Evolutionary conservation across 2,888 invertebrate species (phyloP).

Genomic region (Campopleginae sp.): DNA sequence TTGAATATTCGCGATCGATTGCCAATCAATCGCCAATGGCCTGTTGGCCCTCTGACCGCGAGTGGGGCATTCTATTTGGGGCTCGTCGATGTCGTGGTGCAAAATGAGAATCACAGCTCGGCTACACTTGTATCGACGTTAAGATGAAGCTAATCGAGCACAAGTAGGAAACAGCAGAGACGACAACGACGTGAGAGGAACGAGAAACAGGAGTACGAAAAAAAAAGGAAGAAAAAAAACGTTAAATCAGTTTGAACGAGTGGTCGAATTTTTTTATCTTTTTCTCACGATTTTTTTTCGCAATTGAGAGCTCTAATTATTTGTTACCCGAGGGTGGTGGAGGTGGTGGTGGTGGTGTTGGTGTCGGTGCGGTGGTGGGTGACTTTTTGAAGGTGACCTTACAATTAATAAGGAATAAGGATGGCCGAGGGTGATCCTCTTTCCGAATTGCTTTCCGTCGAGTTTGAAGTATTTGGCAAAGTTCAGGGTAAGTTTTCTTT

Average conservation of each 20-base stretch:
- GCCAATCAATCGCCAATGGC: conserved; percentile 79
- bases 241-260: neutral
- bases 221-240: conserved; percentile 13
- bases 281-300: conserved; percentile 23
- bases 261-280: conserved; percentile 20
- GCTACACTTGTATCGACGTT: conserved; percentile 75
- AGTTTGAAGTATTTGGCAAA: conserved; percentile 95
- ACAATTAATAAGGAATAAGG: conserved; percentile 63
- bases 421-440: conserved; percentile 79
- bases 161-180: conserved; percentile 59
- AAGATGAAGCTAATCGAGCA: conserved; percentile 74
- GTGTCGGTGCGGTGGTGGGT: conserved; percentile 42
- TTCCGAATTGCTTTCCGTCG: conserved; percentile 89
- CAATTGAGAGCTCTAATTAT: conserved; percentile 5
- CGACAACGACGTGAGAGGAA: conserved; percentile 51
- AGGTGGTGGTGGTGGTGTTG: conserved; percentile 32
- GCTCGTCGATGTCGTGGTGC: conserved; percentile 76
- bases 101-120: conserved; percentile 79
- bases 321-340: conserved; percentile 44
- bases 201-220: conserved; percentile 51
- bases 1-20: conserved; percentile 72
- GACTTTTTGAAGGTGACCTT: conserved; percentile 62
- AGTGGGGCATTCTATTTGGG: conserved; percentile 83
- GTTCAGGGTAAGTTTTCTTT: conserved; percentile 91
- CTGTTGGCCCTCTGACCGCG: conserved; percentile 76